Percentiles rank a stretch among this genome's conserved stretches.
phyloP scores from a whole-genome alignment of 1,140 invertebrate genomes.

The Caenorhabditis inopinata region DNA sequence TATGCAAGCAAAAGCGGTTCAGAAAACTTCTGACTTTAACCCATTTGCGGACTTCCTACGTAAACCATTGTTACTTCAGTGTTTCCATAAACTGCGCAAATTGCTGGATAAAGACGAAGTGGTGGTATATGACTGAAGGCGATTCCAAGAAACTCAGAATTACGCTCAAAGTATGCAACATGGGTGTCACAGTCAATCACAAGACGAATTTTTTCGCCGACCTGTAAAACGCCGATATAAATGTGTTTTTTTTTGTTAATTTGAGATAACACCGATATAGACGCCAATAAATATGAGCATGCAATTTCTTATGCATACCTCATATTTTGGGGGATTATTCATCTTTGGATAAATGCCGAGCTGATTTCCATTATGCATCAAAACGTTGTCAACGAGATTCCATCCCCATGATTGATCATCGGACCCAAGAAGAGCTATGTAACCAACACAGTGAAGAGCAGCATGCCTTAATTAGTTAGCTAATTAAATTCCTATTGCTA shows the following conservation, averaged over 20 bases:
- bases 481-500: no score
- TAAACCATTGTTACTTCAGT: constrained; percentile 99
- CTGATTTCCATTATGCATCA: constrained; percentile 91
- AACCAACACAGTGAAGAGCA: constrained; percentile 83
- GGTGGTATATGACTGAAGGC: constrained; percentile 91
- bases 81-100: constrained; percentile 96
- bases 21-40: constrained; percentile 44
- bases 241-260: no score
- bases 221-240: constrained; percentile 74
- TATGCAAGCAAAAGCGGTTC: no score
- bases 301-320: constrained; percentile 71
- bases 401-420: constrained; percentile 98
- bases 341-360: constrained; percentile 90
- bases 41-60: constrained; percentile 72
- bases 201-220: constrained; percentile 91
- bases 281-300: no score
- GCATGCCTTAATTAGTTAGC: constrained; percentile 66
- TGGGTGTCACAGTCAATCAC: constrained; percentile 96
- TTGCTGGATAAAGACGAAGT: constrained; percentile 88
- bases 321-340: constrained; percentile 96
- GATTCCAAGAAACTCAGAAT: constrained; percentile 95
- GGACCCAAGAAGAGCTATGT: constrained; percentile 87
- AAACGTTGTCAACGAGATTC: constrained; percentile 96
- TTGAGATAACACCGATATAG: no score
- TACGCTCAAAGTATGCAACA: constrained; percentile 94